These are phyloP conservation scores for Charadrius vociferus DNA, from an alignment of 2,113 vertebrate genomes.

Conservation along the genomic window DNA sequence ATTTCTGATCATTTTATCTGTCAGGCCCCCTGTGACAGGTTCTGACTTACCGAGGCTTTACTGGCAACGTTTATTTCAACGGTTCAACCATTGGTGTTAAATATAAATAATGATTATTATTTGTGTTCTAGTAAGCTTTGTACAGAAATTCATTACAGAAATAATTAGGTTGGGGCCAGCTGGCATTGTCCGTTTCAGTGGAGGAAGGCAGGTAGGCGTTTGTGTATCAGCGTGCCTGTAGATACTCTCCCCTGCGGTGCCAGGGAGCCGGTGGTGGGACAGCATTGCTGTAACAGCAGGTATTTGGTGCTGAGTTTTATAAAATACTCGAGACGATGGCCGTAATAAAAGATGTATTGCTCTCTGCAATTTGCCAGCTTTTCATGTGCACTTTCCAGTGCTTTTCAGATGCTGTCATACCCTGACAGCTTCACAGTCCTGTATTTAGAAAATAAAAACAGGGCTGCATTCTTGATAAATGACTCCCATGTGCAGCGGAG, in stretches of 20 bases:
- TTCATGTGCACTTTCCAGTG: not conserved
- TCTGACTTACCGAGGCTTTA: not conserved
- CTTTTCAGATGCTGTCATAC: not conserved
- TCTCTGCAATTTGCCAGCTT: not conserved
- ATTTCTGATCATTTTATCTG: not conserved
- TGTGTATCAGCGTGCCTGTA: not conserved
- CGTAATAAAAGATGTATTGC: not conserved
- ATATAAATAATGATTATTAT: not conserved
- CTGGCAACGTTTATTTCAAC: not conserved
- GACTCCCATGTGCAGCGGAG: not conserved
- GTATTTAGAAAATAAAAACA: not conserved
- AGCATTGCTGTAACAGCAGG: no score
- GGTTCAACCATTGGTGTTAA: not conserved
- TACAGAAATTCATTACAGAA: not conserved
- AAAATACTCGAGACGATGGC: not conserved
- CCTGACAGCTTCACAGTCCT: not conserved
- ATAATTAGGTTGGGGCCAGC: not conserved
- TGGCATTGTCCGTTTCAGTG: not conserved
- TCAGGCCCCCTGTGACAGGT: not conserved
- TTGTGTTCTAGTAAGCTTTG: not conserved
- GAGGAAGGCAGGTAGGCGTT: not conserved
- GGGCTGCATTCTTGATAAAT: not conserved
- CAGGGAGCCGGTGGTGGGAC: not conserved
- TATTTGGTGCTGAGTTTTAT: not conserved
- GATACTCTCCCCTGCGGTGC: not conserved